Evolutionary conservation across 2,888 invertebrate genomes (phyloP).

Genomic region (Drosophila subquinaria): DNA sequence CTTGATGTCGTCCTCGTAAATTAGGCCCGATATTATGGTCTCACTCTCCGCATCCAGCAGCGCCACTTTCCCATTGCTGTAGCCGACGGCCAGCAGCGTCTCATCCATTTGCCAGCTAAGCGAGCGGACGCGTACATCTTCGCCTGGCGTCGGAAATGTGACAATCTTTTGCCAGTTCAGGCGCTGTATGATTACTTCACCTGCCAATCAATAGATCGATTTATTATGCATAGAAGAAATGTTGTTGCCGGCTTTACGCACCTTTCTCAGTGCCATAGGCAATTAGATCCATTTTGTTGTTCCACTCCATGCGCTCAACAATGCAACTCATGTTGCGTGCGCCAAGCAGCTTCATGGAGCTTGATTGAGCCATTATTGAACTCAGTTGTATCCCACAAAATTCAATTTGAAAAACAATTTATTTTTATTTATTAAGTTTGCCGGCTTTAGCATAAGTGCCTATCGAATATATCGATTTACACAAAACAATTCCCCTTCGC

Average conservation of each 20-base stretch:
- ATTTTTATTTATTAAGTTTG: conserved; percentile 28
- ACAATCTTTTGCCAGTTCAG: conserved; percentile 97
- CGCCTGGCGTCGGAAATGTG: conserved; percentile 91
- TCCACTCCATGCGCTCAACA: conserved; percentile 96
- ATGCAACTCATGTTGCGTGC: conserved; percentile 84
- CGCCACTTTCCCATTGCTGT: conserved; percentile 89
- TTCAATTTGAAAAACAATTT: not conserved
- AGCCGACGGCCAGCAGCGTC: conserved; percentile 90
- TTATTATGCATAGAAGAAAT: no score
- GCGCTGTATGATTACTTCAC: conserved; percentile 94
- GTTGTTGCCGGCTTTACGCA: conserved; percentile 77
- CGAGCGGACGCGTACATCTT: conserved; percentile 90
- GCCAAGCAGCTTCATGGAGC: conserved; percentile 84
- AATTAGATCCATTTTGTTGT: conserved; percentile 96
- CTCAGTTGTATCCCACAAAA: not conserved
- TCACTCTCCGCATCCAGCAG: conserved; percentile 95
- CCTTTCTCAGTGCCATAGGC: conserved; percentile 95
- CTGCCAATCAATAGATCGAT: conserved; percentile 85
- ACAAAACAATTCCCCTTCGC: not conserved
- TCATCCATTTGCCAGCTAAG: conserved; percentile 98
- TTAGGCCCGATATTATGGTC: conserved; percentile 89
- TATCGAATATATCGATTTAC: conserved; percentile 46
- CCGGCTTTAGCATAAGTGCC: conserved; percentile 41
- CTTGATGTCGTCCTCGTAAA: conserved; percentile 88
- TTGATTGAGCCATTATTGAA: conserved; percentile 80